A percentile compares a stretch with the other conserved stretches of the same genome.
Conservation (phyloP, 2,888 invertebrate species). For the Phragmatobia fuliginosa region DNA sequence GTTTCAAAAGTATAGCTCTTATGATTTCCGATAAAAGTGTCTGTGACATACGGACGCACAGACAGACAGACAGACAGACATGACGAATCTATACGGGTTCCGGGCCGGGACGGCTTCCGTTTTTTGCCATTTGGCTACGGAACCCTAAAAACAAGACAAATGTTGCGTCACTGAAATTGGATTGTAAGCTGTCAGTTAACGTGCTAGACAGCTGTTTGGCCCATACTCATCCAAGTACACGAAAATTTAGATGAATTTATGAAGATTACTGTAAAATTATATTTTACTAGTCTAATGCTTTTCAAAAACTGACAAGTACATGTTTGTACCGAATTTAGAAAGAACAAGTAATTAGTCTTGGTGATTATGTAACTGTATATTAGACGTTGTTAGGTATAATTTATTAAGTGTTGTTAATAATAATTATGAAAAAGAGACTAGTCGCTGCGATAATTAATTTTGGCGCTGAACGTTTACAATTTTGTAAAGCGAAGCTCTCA, state of each 20-base stretch:
- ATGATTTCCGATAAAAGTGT: too few species aligned
- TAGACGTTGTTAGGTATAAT: background rate
- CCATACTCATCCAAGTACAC: background rate
- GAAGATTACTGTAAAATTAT: background rate
- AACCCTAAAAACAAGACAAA: background rate
- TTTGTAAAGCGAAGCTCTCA: slow-evolving; percentile 22
- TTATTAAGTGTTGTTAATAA: slow-evolving; percentile 1
- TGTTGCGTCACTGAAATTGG: background rate
- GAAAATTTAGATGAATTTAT: background rate
- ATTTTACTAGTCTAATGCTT: background rate
- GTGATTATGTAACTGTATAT: background rate
- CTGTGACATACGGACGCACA: too few species aligned
- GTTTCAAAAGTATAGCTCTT: too few species aligned
- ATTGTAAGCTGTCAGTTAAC: background rate
- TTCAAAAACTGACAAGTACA: background rate
- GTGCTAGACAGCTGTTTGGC: background rate
- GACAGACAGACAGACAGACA: too few species aligned
- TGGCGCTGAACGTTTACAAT: background rate
- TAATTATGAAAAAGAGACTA: background rate
- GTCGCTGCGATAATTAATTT: slow-evolving; percentile 2
- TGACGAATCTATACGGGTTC: too few species aligned
- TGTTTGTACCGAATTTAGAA: background rate
- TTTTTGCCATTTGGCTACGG: too few species aligned
- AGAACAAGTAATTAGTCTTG: background rate
- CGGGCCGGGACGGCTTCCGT: too few species aligned